Evolutionary conservation across 2,113 vertebrate species (phyloP), one percentile per base, ranked within the genome.

Genomic region (Gyps fulvus): DNA sequence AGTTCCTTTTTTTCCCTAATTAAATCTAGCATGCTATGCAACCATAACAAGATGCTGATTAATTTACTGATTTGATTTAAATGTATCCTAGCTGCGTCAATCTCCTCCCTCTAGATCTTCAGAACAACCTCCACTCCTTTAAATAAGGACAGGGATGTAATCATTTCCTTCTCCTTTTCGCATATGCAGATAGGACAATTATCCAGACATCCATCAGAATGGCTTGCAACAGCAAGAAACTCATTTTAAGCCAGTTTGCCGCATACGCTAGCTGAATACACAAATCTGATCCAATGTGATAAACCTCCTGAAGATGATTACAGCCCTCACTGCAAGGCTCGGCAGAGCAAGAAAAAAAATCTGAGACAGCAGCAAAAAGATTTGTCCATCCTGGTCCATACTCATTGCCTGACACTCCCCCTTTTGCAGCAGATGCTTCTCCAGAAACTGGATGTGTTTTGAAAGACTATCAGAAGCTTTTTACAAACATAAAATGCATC

Each of bases 41-140:
- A 67, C 62, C 71, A 5, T 62, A 94, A 88, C 36, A 31, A 96
- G 94, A 67, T 29, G 89, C 47, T 96, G 95, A 96, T 96, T 95
- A 95, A 95, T 93, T 67, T 63, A 54, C 86, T 96, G 94, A 97
- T 90, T 89, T 81, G 88, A 95, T 94, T 89, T 83, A 91, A 76
- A 40, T 49, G 52, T 55, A 63, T 66, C 88, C 80, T 80, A 45
- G 79, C 80, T 86, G 71, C 15, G 4, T 77, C 88, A 95, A n/a
- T 89, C 72, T 78, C 94, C 91, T 97, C 96, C 87, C 94, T 96
- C 45, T 45, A 91, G 77, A 74, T 93, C 93, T 94, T 87, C 87
- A 71, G 91, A 84, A 32, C 59, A 87, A 89, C 87, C 89, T 91
- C 78, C 77, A 5, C n/a, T 77, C 71, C 72, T 47, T 9, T 8